A percentile compares a stretch with the other conserved stretches of the same genome.
phyloP scores from a whole-genome alignment of 2,888 invertebrate genomes.

The Neuroscelio doddi region DNA sequence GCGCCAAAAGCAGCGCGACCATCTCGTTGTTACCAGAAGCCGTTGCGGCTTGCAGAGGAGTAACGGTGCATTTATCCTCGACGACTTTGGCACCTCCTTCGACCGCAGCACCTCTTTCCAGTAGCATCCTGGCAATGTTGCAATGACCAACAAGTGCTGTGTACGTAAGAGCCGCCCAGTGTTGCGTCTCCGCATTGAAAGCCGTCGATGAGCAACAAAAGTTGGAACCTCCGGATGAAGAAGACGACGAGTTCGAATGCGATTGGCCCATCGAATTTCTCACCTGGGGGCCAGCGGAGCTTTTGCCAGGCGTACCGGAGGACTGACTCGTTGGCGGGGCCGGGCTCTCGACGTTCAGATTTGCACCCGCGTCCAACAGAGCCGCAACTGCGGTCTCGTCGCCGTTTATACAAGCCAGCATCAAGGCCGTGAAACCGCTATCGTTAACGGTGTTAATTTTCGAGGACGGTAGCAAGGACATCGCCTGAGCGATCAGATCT shows the following conservation, averaged over 20 bases:
- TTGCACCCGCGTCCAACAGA: slow-evolving; percentile 86
- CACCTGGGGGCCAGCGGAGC: slow-evolving; percentile 44
- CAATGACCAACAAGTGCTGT: slow-evolving; percentile 79
- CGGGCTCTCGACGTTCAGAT: slow-evolving; percentile 87
- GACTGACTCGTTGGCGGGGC: slow-evolving; percentile 67
- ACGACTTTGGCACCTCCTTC: slow-evolving; percentile 89
- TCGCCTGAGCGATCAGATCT: slow-evolving; percentile 84
- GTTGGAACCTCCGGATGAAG: slow-evolving; percentile 49
- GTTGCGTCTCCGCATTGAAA: slow-evolving; percentile 78
- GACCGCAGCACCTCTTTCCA: slow-evolving; percentile 87
- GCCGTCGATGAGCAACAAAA: slow-evolving; percentile 62
- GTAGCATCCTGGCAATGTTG: slow-evolving; percentile 76
- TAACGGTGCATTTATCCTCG: slow-evolving; percentile 89
- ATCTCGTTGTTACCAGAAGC: slow-evolving; percentile 87
- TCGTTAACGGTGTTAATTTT: slow-evolving; percentile 85
- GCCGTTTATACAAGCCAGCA: slow-evolving; percentile 86
- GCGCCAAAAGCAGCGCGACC: slow-evolving; percentile 84
- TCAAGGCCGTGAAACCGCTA: slow-evolving; percentile 85
- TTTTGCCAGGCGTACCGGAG: slow-evolving; percentile 56
- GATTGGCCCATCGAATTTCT: slow-evolving; percentile 51
- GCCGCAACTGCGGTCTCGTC: slow-evolving; percentile 84
- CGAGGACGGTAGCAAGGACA: slow-evolving; percentile 82
- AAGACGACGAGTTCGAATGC: slow-evolving; percentile 61
- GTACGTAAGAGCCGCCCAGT: slow-evolving; percentile 93
- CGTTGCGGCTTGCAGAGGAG: slow-evolving; percentile 90